Conservation (phyloP, 1,140 invertebrate species). For the Diploscapter pachys region DNA sequence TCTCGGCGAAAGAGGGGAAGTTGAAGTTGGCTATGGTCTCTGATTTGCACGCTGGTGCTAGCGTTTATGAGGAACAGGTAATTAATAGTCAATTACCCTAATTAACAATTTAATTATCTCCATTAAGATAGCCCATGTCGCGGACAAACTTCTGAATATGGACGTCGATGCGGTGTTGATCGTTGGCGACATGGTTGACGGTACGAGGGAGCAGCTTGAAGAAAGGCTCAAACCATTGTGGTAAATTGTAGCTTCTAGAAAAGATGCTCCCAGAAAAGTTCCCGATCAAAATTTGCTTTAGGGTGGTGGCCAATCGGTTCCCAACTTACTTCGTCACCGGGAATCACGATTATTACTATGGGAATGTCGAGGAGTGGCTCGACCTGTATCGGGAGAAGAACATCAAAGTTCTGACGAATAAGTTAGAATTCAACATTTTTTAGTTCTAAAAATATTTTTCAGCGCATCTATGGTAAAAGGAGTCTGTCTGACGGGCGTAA, state of each 20-base stretch:
- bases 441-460: constrained; percentile 7
- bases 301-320: constrained; percentile 2
- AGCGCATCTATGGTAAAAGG: constrained; percentile 34
- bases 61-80: constrained; percentile 28
- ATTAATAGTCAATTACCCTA: background rate
- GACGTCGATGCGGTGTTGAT: constrained; percentile 38
- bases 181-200: constrained; percentile 42
- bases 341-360: constrained; percentile 44
- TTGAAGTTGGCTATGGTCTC: constrained; percentile 24
- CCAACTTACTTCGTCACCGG: constrained; percentile 36
- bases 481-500: constrained; percentile 36
- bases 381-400: constrained; percentile 26
- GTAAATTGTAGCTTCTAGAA: background rate
- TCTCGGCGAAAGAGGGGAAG: constrained; percentile 5
- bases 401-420: constrained; percentile 39
- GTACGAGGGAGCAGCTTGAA: constrained; percentile 23
- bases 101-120: background rate
- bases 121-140: constrained; percentile 25
- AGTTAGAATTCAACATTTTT: constrained; percentile 1
- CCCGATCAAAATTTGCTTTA: background rate
- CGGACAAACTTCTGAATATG: constrained; percentile 32
- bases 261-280: too few relatives aligned
- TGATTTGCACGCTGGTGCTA: constrained; percentile 29
- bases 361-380: constrained; percentile 35
- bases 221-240: constrained; percentile 22